Percentiles rank a stretch among this genome's conserved stretches.
These are phyloP conservation scores for Enteromius paludinosus DNA, from an alignment of 2,797 vertebrate species.

Conservation along the genomic window DNA sequence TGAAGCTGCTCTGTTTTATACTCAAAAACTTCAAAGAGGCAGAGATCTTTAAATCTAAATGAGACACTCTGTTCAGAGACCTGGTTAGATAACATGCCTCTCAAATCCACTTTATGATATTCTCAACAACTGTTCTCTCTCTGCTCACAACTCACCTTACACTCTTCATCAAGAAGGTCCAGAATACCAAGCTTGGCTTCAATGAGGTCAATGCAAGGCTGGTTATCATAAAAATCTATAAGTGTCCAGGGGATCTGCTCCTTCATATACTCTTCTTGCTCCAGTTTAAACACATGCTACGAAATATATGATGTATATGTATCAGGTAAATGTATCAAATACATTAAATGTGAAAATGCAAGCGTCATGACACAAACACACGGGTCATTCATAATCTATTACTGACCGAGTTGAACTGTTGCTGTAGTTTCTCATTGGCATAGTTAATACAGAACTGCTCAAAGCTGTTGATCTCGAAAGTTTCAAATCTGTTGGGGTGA, in stretches of 20 bases:
- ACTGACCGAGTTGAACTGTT: constrained; percentile 96
- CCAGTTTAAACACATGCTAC: constrained; percentile 93
- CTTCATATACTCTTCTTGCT: constrained; percentile 92
- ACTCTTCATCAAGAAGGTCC: constrained; percentile 96
- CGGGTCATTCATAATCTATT: too few species aligned
- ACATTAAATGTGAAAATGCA: background rate
- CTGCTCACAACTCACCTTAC: constrained; percentile 80
- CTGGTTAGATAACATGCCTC: background rate
- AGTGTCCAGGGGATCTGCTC: constrained; percentile 90
- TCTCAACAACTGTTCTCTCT: background rate
- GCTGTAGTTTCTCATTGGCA: constrained; percentile 97
- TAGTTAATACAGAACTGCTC: constrained; percentile 99
- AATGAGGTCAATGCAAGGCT: constrained; percentile 93
- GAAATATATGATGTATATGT: background rate
- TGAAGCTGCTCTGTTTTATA: constrained; percentile 48
- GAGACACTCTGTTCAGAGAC: background rate
- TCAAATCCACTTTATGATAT: background rate
- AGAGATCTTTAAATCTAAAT: constrained; percentile 43
- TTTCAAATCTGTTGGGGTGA: constrained; percentile 87
- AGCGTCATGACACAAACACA: too few species aligned
- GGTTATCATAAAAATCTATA: constrained; percentile 90
- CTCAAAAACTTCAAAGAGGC: constrained; percentile 56
- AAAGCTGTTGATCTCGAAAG: constrained; percentile 95
- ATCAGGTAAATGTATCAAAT: background rate
- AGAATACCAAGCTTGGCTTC: constrained; percentile 92